Percentiles rank a stretch among this genome's conserved stretches.
Conservation (phyloP, 2,888 invertebrate genomes). For the Metellina segmentata region DNA sequence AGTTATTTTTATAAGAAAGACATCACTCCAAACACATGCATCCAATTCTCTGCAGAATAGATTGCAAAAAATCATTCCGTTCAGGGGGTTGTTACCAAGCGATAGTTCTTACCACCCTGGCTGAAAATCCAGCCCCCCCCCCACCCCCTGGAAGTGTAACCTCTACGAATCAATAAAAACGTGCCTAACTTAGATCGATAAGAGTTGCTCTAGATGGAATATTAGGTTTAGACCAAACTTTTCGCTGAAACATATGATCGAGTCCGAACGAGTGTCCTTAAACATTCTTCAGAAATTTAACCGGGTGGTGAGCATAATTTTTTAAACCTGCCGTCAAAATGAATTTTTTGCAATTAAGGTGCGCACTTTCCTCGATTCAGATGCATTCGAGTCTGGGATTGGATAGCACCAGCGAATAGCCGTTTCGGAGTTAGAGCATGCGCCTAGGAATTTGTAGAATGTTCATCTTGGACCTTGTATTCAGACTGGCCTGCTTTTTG, state of each 20-base stretch:
- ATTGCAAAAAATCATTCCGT: slow-evolving; percentile 5
- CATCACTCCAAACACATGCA: neutral
- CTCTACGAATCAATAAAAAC: slow-evolving; percentile 70
- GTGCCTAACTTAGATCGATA: slow-evolving; percentile 68
- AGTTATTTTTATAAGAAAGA: slow-evolving; percentile 10
- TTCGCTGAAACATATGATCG: neutral
- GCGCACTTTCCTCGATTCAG: slow-evolving; percentile 12
- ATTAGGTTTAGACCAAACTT: slow-evolving; percentile 36
- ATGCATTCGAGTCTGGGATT: slow-evolving; percentile 31
- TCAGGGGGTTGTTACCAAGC: slow-evolving; percentile 37
- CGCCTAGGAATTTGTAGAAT: slow-evolving; percentile 20
- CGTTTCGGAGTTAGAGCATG: slow-evolving; percentile 15
- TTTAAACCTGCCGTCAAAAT: slow-evolving; percentile 2
- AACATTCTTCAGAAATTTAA: neutral
- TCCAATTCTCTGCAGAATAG: neutral
- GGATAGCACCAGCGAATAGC: slow-evolving; percentile 20
- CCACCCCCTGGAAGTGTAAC: slow-evolving; percentile 41
- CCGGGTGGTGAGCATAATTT: neutral
- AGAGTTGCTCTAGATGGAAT: slow-evolving; percentile 50
- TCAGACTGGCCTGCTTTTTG: neutral
- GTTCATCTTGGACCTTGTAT: slow-evolving; percentile 1
- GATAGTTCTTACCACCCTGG: slow-evolving; percentile 26
- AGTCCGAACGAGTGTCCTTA: too few relatives aligned
- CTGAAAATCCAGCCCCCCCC: slow-evolving; percentile 65
- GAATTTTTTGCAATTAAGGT: slow-evolving; percentile 3